Percentiles rank a stretch among this genome's conserved stretches.
These are phyloP conservation scores for Grus americana DNA, from an alignment of 2,113 vertebrate genomes.

Conservation along the genomic window DNA sequence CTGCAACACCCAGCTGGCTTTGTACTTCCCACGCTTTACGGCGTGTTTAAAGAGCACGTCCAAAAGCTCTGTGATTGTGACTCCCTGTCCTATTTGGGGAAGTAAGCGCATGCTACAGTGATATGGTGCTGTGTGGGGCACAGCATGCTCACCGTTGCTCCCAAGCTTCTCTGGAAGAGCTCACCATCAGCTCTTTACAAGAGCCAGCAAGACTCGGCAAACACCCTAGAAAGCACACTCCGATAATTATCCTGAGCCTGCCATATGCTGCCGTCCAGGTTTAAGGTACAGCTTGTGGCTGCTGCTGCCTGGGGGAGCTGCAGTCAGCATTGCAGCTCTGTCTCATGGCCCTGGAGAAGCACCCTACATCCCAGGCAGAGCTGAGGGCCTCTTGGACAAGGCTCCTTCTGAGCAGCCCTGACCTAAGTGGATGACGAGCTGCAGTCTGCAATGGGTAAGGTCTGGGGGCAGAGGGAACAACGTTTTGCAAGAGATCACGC, in stretches of 20 bases:
- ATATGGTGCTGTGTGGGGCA: not conserved
- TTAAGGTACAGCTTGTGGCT: not conserved
- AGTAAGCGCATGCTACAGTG: not conserved
- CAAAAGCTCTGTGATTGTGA: not conserved
- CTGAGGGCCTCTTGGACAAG: not conserved
- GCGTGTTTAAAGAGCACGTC: not conserved
- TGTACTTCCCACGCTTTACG: not conserved
- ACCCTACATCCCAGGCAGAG: fast-evolving
- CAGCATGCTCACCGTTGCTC: not conserved
- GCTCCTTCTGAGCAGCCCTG: not conserved
- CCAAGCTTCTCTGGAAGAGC: not conserved
- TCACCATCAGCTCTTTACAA: not conserved
- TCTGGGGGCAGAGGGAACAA: not conserved
- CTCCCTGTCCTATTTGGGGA: not conserved
- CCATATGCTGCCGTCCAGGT: not conserved
- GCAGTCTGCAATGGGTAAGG: fast-evolving
- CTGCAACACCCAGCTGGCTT: not conserved
- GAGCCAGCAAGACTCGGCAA: not conserved
- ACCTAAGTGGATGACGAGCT: not conserved
- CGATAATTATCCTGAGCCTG: not conserved
- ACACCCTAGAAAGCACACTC: not conserved
- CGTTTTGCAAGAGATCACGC: not conserved
- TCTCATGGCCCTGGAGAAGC: not conserved
- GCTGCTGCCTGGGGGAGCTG: not conserved
- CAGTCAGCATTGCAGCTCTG: not conserved